Percentiles rank a stretch among this genome's conserved stretches.
Conservation (phyloP, 2,888 invertebrate genomes). For the Ophraella communa region DNA sequence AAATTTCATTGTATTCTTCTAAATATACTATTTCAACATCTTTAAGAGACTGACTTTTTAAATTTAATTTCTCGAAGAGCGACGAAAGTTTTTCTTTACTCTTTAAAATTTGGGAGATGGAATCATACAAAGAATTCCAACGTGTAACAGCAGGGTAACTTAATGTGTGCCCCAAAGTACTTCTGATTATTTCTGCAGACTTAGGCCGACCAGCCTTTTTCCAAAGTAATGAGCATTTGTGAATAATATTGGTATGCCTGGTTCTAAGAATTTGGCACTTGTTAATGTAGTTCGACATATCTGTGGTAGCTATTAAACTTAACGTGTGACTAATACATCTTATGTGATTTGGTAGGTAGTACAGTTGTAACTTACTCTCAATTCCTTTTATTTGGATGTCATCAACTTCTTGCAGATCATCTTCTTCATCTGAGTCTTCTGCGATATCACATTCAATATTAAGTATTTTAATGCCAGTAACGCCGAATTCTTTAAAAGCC, state of each 20-base stretch:
- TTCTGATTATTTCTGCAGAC: neutral
- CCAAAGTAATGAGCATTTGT: neutral
- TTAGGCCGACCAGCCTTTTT: neutral
- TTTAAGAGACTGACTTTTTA: too few species aligned
- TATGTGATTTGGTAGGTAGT: neutral
- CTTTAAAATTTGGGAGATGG: too few species aligned
- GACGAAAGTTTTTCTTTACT: too few species aligned
- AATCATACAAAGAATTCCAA: neutral
- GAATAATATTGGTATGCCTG: neutral
- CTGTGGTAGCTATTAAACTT: neutral
- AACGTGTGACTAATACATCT: neutral
- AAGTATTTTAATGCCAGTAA: too few species aligned
- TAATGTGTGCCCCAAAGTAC: neutral
- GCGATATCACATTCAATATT: neutral
- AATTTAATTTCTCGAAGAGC: too few species aligned
- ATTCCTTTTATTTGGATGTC: too few species aligned
- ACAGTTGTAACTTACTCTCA: neutral
- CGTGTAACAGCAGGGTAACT: neutral
- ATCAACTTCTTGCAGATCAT: conserved; percentile 6
- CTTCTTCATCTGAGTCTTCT: conserved; percentile 13
- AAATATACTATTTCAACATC: too few species aligned
- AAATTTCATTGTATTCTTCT: too few species aligned
- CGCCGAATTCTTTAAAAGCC: conserved; percentile 31
- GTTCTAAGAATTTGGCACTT: too few species aligned
- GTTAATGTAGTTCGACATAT: conserved; percentile 7